Evolutionary conservation across 2,113 vertebrate species (phyloP), one percentile per base, ranked within the genome.

Genomic region (Oenanthe oenanthe): DNA sequence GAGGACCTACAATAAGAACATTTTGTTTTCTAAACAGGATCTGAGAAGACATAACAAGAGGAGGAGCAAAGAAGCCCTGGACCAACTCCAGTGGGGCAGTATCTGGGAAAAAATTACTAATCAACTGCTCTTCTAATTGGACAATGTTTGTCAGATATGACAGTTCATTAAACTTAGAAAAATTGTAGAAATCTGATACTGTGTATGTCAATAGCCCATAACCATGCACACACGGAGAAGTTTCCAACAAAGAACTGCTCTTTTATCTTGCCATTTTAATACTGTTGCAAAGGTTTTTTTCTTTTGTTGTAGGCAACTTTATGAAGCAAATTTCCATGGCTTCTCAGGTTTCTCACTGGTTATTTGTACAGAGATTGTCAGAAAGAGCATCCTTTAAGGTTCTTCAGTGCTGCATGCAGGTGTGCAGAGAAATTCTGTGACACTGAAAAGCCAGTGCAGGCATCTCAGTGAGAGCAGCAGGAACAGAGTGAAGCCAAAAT

Each of bases 211-310:
- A 63, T 19, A 61, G 38, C 8, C 36, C 20, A 16, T 45, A 38
- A 26, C 7, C 38, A 26, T 36, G 26, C 40, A 54, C 0, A 1
- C 10, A 72, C n/a, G 1, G 12, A 45, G 48, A 73, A 54, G 10
- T 32, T 47, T 38, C n/a, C 68, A 38, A 54, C 32, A 17, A 45
- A 63, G 8, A 54, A 38, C 22, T 32, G 20, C 1, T 32, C 54
- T 21, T 47, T 73, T 14, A 45, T 54, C 48, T 32, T 45, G 6
- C 6, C 5, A 12, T 63, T 73, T 54, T 28, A n/a, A 18, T 54
- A 14, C 13, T 14, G 7, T 12, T 72, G 17, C 32, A 54, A 54
- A 13, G 1, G 17, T 0, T 14, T 54, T 73, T 63, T 10, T 47
- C 28, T 63, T 84, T 84, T 63, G 58, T 5, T 47, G 47, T 22